Evolutionary conservation across 2,113 vertebrate genomes (phyloP).

Genomic region (Corvus moneduloides): DNA sequence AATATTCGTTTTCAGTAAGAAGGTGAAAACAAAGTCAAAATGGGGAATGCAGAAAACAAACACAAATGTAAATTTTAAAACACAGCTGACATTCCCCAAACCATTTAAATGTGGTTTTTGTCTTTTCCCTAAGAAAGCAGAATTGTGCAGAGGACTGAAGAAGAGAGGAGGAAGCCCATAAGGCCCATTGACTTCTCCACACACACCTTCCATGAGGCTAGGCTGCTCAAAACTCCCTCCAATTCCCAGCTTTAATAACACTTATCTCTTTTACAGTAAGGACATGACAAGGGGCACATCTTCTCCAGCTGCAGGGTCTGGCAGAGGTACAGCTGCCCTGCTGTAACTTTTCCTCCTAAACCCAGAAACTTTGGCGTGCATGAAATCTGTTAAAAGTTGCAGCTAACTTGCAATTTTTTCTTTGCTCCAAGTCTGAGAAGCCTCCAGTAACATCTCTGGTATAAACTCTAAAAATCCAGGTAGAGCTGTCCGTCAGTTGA

Average conservation of each 20-base stretch:
- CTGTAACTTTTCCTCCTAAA: background rate
- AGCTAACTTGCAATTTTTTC: background rate
- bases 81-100: background rate
- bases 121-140: background rate
- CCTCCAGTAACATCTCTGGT: background rate
- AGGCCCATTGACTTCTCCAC: background rate
- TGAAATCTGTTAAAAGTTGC: background rate
- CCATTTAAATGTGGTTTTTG: fast-evolving
- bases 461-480: background rate
- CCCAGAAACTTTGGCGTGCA: background rate
- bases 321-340: background rate
- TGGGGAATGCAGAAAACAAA: background rate
- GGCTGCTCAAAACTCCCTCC: background rate
- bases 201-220: background rate
- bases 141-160: background rate
- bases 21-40: background rate
- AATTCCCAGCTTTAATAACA: background rate
- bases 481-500: background rate
- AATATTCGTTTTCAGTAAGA: background rate
- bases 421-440: background rate
- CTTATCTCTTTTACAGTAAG: background rate
- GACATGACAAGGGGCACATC: background rate
- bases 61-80: background rate
- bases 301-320: background rate
- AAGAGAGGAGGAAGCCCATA: background rate